These are phyloP conservation scores for Drosophila falleni DNA, from an alignment of 2,888 invertebrate species.

Conservation along the genomic window DNA sequence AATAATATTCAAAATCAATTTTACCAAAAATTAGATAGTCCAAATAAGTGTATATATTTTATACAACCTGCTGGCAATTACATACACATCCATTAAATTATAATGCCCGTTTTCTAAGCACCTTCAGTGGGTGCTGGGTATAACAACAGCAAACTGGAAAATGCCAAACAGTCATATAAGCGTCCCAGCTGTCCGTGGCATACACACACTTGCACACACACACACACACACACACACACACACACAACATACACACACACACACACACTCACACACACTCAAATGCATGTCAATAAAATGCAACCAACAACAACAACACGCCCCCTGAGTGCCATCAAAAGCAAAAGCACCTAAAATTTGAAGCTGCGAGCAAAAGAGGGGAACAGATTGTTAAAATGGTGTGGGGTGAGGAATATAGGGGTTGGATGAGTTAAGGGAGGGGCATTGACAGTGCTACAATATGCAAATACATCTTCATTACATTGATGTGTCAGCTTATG, in stretches of 20 bases:
- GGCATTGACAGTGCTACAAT: conserved; percentile 74
- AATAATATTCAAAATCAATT: too few relatives aligned
- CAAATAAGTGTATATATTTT: neutral
- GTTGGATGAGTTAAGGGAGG: neutral
- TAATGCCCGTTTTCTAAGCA: neutral
- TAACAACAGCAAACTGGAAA: conserved; percentile 33
- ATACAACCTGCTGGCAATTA: too few relatives aligned
- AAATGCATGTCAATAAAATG: conserved; percentile 70
- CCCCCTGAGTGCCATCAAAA: conserved; percentile 62
- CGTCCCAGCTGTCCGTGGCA: conserved; percentile 38
- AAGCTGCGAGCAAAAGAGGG: conserved; percentile 9
- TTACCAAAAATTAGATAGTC: too few relatives aligned
- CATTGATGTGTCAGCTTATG: conserved; percentile 79
- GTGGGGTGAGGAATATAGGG: neutral
- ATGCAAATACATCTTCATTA: conserved; percentile 81
- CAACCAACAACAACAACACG: conserved; percentile 39
- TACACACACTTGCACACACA: conserved; percentile 17
- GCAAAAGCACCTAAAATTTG: conserved; percentile 65
- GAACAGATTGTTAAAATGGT: neutral
- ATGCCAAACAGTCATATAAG: conserved; percentile 52
- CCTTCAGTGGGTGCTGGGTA: neutral
- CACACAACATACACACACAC: conserved; percentile 20
- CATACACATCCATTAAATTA: neutral
- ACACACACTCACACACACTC: conserved; percentile 10
- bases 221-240: conserved; percentile 11